A percentile compares a stretch with the other conserved stretches of the same genome.
phyloP scores from a whole-genome alignment of 2,888 invertebrate genomes.

The Quadroppia sp. region DNA sequence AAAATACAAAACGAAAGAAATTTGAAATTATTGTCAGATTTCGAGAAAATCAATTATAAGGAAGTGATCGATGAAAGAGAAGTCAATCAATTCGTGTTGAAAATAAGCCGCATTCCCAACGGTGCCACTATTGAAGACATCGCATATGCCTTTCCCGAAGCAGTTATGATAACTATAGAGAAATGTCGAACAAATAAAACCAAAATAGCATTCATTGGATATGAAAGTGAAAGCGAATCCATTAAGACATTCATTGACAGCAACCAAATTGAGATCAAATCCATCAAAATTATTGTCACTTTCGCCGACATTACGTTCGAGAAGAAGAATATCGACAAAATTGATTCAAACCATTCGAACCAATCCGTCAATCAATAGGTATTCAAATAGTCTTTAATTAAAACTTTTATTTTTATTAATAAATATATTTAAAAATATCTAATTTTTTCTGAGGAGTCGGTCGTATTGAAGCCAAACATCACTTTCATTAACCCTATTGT shows the following conservation, averaged over 20 bases:
- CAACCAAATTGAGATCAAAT: constrained; percentile 7
- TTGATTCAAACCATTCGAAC: background rate
- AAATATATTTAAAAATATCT: background rate
- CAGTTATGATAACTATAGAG: constrained; percentile 18
- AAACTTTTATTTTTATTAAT: background rate
- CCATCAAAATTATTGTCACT: background rate
- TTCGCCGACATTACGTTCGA: background rate
- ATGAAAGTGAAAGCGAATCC: background rate
- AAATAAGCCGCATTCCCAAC: background rate
- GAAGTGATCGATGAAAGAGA: constrained; percentile 10
- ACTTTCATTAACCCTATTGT: constrained; percentile 31
- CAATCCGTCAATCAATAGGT: background rate
- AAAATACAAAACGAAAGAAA: constrained; percentile 9
- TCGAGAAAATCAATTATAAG: constrained; percentile 14
- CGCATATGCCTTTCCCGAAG: constrained; percentile 1
- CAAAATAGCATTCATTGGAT: constrained; percentile 5
- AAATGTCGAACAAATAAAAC: constrained; percentile 2
- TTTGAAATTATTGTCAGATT: background rate
- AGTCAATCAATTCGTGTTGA: background rate
- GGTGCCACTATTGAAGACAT: constrained; percentile 16
- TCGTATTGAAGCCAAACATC: constrained; percentile 35
- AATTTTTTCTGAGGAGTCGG: background rate
- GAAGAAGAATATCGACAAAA: background rate
- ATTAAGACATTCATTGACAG: constrained; percentile 5
- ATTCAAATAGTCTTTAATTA: background rate